phyloP scores from a whole-genome alignment of 1,140 invertebrate genomes.

The Drosophila sucinea region DNA sequence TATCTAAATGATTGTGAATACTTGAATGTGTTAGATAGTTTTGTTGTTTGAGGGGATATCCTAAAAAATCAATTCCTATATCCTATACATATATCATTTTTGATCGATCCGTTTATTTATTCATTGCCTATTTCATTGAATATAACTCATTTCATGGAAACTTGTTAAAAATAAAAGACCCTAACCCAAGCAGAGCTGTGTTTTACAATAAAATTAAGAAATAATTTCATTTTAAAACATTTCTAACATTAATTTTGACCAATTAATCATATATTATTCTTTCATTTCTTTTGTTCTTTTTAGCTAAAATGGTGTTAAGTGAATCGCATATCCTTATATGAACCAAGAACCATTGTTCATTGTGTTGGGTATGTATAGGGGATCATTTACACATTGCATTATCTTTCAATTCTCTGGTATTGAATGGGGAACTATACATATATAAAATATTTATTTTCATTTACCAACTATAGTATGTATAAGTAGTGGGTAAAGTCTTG shows the following conservation, averaged over 20 bases:
- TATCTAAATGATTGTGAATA: too few relatives aligned
- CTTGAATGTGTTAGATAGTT: too few relatives aligned
- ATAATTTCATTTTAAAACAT: too few relatives aligned
- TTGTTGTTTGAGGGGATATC: too few relatives aligned
- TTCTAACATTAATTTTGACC: background rate
- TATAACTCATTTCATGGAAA: too few relatives aligned
- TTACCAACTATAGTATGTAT: slow-evolving; percentile 4
- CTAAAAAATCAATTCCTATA: too few relatives aligned
- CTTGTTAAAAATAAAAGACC: too few relatives aligned
- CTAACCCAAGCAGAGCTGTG: too few relatives aligned
- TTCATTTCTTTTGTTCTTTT: background rate
- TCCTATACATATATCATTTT: too few relatives aligned
- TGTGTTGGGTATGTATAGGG: background rate
- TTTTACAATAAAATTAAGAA: too few relatives aligned
- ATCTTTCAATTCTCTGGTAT: slow-evolving; percentile 3
- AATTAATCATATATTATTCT: background rate
- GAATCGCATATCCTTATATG: background rate
- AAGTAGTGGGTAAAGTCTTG: slow-evolving; percentile 6
- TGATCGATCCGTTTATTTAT: too few relatives aligned
- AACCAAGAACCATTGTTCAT: background rate
- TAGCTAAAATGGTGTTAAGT: background rate
- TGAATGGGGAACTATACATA: background rate
- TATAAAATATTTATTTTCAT: slow-evolving; percentile 12
- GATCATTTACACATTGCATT: background rate
- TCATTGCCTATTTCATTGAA: too few relatives aligned